phyloP scores from a whole-genome alignment of 2,113 vertebrate species.

The Melanotaenia duboulayi region DNA sequence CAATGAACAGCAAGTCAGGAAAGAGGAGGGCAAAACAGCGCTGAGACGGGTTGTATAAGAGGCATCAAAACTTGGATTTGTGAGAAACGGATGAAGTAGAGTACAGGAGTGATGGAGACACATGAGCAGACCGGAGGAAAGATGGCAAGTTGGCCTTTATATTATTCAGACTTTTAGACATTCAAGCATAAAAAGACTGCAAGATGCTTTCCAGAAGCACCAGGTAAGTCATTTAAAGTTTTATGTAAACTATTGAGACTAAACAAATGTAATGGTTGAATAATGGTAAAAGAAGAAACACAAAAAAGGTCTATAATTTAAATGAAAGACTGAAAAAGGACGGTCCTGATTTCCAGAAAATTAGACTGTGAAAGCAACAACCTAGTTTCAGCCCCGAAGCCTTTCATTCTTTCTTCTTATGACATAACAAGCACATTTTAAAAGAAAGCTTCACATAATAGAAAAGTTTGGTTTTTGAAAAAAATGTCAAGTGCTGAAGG shows the following conservation, averaged over 20 bases:
- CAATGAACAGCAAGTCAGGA: neutral
- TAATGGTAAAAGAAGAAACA: neutral
- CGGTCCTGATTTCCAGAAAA: neutral
- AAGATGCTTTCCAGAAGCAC: conserved; percentile 20
- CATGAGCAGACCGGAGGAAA: neutral
- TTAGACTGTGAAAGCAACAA: neutral
- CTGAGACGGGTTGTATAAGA: neutral
- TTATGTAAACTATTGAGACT: rapidly evolving
- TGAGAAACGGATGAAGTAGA: neutral
- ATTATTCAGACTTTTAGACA: neutral
- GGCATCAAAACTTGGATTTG: neutral
- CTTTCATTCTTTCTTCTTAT: neutral
- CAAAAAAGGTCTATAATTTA: too few relatives aligned
- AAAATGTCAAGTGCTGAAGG: too few relatives aligned
- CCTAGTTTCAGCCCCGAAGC: neutral
- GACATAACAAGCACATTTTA: neutral
- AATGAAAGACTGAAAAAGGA: neutral
- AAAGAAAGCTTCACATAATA: neutral
- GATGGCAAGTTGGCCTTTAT: conserved; percentile 22
- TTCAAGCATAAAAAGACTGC: neutral
- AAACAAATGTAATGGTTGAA: neutral
- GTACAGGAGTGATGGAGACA: conserved; percentile 22
- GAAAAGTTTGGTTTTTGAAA: too few relatives aligned
- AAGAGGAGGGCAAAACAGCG: neutral
- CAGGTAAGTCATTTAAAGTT: conserved; percentile 50